These are phyloP conservation scores for Acrossocheilus wenchowensis DNA, from an alignment of 2,797 vertebrate species.

Conservation along the genomic window DNA sequence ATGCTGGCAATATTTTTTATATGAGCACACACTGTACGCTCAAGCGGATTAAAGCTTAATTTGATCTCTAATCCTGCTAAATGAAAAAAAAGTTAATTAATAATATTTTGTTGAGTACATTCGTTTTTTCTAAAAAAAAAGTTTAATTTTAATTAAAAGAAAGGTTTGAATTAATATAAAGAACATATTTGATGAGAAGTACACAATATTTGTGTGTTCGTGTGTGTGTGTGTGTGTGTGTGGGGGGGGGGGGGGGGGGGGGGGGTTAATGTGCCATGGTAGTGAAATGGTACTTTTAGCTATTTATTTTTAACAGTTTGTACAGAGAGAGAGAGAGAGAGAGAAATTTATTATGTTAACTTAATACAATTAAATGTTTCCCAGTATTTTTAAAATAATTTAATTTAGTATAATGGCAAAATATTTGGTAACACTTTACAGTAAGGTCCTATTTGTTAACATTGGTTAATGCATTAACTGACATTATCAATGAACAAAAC, in stretches of 20 bases:
- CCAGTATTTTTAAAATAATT: background rate
- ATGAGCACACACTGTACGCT: background rate
- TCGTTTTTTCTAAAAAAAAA: background rate
- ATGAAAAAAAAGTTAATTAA: background rate
- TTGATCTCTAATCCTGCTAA: background rate
- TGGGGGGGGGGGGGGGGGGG: accelerated
- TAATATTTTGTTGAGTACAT: background rate
- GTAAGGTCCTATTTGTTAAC: background rate
- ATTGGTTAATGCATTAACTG: too few species aligned
- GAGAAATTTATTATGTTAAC: too few species aligned
- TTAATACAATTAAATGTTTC: too few species aligned
- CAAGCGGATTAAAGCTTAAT: background rate
- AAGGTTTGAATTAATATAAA: background rate
- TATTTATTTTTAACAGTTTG: background rate
- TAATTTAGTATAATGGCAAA: background rate
- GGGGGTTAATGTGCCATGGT: background rate
- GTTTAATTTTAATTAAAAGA: background rate
- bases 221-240: too few species aligned
- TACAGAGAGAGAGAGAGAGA: too few species aligned
- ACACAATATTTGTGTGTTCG: background rate
- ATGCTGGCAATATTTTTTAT: background rate
- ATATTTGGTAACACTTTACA: too few species aligned
- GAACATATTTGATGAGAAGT: background rate
- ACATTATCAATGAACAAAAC: too few species aligned
- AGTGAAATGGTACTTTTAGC: background rate